Conservation (phyloP, 2,113 vertebrate genomes). For the Xenopus laevis region DNA sequence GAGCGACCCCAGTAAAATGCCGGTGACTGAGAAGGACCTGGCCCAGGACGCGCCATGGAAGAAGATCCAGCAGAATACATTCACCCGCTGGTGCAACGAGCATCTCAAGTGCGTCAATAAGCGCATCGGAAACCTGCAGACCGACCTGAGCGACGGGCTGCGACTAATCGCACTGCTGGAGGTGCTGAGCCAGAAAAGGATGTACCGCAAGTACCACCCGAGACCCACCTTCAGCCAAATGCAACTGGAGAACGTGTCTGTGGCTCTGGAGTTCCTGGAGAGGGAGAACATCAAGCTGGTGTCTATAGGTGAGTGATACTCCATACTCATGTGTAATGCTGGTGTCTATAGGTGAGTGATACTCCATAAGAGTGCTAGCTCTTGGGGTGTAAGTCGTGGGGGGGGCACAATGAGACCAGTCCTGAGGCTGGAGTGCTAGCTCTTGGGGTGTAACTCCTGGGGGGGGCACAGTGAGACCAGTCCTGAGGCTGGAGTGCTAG, state of each 20-base stretch:
- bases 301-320: slow-evolving; percentile 68
- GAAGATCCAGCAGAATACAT: slow-evolving; percentile 96
- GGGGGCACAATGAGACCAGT: too few relatives aligned
- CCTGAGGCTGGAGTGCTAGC: too few relatives aligned
- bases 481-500: too few relatives aligned
- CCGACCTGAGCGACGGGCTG: slow-evolving; percentile 88
- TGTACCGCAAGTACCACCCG: slow-evolving; percentile 83
- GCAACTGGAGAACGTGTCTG: slow-evolving; percentile 97
- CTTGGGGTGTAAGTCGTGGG: too few relatives aligned
- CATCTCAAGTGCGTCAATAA: slow-evolving; percentile 93
- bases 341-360: too few relatives aligned
- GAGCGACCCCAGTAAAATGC: too few relatives aligned
- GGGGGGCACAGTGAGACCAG: too few relatives aligned
- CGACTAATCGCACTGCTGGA: slow-evolving; percentile 88
- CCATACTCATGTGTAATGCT: not conserved
- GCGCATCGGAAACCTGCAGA: slow-evolving; percentile 87
- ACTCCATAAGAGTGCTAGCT: too few relatives aligned
- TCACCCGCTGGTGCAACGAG: slow-evolving; percentile 95
- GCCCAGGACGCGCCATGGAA: slow-evolving; percentile 97
- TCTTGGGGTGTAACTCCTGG: too few relatives aligned
- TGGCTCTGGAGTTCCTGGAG: slow-evolving; percentile 85
- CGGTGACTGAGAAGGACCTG: slow-evolving; percentile 93
- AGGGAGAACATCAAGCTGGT: slow-evolving; percentile 81
- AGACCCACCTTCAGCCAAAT: slow-evolving; percentile 96
- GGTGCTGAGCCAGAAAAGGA: slow-evolving; percentile 92